Evolutionary conservation across 2,888 invertebrate species (phyloP).

Genomic region (Pasiphila rectangulata): DNA sequence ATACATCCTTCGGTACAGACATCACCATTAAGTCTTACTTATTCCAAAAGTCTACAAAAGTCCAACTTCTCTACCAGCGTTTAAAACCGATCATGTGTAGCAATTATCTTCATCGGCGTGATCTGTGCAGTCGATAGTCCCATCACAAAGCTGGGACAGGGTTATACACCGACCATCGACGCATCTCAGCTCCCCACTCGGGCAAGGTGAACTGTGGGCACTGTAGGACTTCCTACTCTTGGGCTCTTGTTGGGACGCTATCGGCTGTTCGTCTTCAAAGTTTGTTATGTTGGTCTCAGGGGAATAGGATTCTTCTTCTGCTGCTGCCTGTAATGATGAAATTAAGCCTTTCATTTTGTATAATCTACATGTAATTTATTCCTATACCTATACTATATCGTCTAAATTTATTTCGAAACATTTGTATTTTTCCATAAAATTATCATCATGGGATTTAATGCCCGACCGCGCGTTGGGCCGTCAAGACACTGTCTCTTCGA

Average conservation of each 20-base stretch:
- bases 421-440: no score
- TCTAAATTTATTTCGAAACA: no score
- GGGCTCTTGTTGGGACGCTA: not conserved
- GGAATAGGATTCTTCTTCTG: conserved; percentile 38
- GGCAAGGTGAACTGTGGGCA: conserved; percentile 74
- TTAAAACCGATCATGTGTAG: conserved; percentile 63
- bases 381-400: no score
- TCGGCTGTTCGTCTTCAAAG: conserved; percentile 37
- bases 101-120: conserved; percentile 84
- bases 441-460: no score
- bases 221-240: conserved; percentile 32
- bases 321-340: conserved; percentile 45
- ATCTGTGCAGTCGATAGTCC: conserved; percentile 82
- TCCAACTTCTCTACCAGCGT: conserved; percentile 31
- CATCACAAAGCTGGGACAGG: conserved; percentile 82
- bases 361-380: no score
- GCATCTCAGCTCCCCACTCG: conserved; percentile 80
- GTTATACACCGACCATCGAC: conserved; percentile 84
- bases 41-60: conserved; percentile 4
- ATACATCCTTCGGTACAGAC: not conserved
- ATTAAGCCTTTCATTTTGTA: no score
- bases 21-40: conserved; percentile 4
- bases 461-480: no score
- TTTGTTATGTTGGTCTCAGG: conserved; percentile 42
- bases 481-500: no score